Base-by-base conservation (phyloP, 2,797 vertebrate genomes). In the Girardinus metallicus region DNA sequence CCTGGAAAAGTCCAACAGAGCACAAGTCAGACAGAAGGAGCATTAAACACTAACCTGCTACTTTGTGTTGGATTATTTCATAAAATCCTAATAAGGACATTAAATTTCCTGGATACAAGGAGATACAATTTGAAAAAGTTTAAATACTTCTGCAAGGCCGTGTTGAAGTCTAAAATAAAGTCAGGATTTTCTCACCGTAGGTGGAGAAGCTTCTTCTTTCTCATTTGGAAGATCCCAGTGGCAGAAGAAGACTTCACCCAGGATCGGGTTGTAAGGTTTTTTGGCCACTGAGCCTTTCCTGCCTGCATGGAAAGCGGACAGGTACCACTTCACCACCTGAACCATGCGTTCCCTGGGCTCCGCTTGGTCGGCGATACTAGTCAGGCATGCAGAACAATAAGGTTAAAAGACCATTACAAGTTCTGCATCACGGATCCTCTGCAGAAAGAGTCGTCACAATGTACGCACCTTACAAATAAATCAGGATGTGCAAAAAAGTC, bases 401-500 rank as follows among this genome's bases (percentile, higher is more conserved):
- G 18, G 1, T 74, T 62, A 51, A 68, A 66, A 23, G 2, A 41
- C 1, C 0, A 23, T 60, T 4, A 16, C 53, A 12, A 8, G 7
- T 18, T 44, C 0, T 80, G 21, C 43, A 77, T 23, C 47, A 49
- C 26, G 39, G 11, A 51, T 36, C 4, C 51, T 60, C 13, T n/a
- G 46, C 18, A 53, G 55, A 16, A 16, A 29, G 7, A 29, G 7
- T 0, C 23, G 44, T 39, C 1, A 44, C 39, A 79, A 39, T 43
- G 34, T 0, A 57, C 75, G 0, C 74, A 99, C 99, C 98, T 99
- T 91, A 99, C 98, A 94, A 99, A 99, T 88, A 99, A 92, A 93
- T 99, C 98, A 0, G 99, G 99, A 90, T 99, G 99, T 91, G 99
- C 99, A 96, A 99, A 99, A 87, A 99, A 99, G 93, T 99, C 99